These are phyloP conservation scores for Zeugodacus cucurbitae DNA, from an alignment of 1,140 invertebrate genomes.

Conservation along the genomic window DNA sequence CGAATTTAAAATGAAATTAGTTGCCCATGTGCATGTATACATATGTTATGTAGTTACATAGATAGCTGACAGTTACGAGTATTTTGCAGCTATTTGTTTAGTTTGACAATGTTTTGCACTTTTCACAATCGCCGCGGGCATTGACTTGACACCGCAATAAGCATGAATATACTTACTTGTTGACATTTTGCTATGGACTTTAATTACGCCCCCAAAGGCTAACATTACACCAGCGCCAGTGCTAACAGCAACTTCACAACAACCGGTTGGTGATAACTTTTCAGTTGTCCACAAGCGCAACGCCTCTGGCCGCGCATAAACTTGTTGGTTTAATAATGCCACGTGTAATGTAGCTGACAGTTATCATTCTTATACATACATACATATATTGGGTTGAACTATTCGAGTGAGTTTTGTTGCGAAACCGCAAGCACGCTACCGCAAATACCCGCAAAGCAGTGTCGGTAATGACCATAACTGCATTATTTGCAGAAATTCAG, in stretches of 20 bases:
- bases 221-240: neutral
- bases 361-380: neutral
- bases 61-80: neutral
- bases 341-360: neutral
- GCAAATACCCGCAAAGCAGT: neutral
- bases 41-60: neutral
- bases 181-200: neutral
- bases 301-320: no score
- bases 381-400: neutral
- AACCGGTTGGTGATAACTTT: neutral
- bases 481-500: no score
- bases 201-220: neutral
- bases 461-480: no score
- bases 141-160: neutral
- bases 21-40: no score
- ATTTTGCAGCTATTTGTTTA: neutral
- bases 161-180: neutral
- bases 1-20: no score
- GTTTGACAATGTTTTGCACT: neutral
- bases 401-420: neutral
- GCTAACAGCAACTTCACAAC: neutral
- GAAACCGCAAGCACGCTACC: neutral
- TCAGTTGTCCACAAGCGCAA: no score
- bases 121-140: neutral
- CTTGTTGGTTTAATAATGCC: no score